Evolutionary conservation across 2,888 invertebrate genomes (phyloP), one percentile per base, ranked within the genome.

Genomic region (Pardosa pseudoannulata): DNA sequence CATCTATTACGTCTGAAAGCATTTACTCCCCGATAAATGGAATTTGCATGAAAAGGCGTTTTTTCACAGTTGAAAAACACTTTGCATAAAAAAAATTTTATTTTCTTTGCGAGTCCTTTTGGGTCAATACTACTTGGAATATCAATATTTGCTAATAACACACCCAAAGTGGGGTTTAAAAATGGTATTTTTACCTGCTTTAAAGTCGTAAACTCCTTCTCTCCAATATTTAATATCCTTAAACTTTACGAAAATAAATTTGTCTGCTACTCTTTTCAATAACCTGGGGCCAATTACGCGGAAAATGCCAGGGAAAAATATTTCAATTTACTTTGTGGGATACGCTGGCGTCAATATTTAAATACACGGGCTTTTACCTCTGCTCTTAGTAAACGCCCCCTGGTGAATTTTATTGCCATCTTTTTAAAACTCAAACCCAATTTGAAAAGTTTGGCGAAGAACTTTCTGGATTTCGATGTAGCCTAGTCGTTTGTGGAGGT

Each of bases 71-170:
- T 19, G 23, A 56, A 56, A 23, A 23, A 56, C 56, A 16, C 23
- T 56, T 56, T 56, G 23, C 23, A 19, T 56, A 3, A 56, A 56
- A 56, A 56, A 46, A 46, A 13, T n/a, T 7, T 36, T 56, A 56
- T 56, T 56, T 23, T 16, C 56, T 23, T 56, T 67, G 11, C 32
- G n/a, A 32, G 36, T 32, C 67, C 27, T 41, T n/a, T 19, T 27
- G 46, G 27, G 50, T 73, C 72, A 72, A 80, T 73, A 79, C 11
- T 56, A n/a, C 65, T 80, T 67, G 28, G 11, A 50, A 46, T 36
- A 50, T 27, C 56, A 81, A 81, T 81, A 81, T 81, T 81, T 81
- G 81, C 70, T 81, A 75, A 81, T 81, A 81, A 81, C 81, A 50
- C 32, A 62, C 41, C 5, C 27, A 79, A 79, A 67, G 70, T 39